These are phyloP conservation scores for Cyclophora punctaria DNA, from an alignment of 2,888 invertebrate genomes.

Conservation along the genomic window DNA sequence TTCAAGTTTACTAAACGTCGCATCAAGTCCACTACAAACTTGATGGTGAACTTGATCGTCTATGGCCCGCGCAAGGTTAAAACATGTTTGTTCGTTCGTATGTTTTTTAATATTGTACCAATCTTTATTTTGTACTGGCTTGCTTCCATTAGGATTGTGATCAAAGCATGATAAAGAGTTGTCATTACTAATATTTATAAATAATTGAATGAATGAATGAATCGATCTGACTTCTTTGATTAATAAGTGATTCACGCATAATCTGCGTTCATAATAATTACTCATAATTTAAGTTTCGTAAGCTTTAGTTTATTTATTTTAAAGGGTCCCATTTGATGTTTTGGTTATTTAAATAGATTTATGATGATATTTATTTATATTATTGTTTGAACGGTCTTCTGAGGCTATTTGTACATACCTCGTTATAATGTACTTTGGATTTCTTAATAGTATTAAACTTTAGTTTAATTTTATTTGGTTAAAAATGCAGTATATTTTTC, in stretches of 20 bases:
- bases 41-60: too few species aligned
- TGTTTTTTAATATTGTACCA: too few species aligned
- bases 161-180: too few species aligned
- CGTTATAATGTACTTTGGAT: slow-evolving; percentile 39
- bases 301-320: slow-evolving; percentile 65
- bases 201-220: not conserved
- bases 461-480: slow-evolving; percentile 23
- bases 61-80: too few species aligned
- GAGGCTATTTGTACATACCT: slow-evolving; percentile 72
- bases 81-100: too few species aligned
- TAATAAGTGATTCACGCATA: slow-evolving; percentile 48
- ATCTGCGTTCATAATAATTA: slow-evolving; percentile 67
- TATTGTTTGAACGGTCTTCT: slow-evolving; percentile 46
- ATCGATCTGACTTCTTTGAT: slow-evolving; percentile 35
- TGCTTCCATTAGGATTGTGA: too few species aligned
- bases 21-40: too few species aligned
- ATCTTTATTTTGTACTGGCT: too few species aligned
- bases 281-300: slow-evolving; percentile 61
- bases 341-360: slow-evolving; percentile 38
- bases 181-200: too few species aligned
- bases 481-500: slow-evolving; percentile 26
- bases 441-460: slow-evolving; percentile 22
- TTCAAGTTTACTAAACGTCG: too few species aligned
- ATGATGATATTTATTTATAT: slow-evolving; percentile 49
- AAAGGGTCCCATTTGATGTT: slow-evolving; percentile 29